Evolutionary conservation across 2,113 vertebrate genomes (phyloP), one percentile per base, ranked within the genome.

Genomic region (Phaethon lepturus): DNA sequence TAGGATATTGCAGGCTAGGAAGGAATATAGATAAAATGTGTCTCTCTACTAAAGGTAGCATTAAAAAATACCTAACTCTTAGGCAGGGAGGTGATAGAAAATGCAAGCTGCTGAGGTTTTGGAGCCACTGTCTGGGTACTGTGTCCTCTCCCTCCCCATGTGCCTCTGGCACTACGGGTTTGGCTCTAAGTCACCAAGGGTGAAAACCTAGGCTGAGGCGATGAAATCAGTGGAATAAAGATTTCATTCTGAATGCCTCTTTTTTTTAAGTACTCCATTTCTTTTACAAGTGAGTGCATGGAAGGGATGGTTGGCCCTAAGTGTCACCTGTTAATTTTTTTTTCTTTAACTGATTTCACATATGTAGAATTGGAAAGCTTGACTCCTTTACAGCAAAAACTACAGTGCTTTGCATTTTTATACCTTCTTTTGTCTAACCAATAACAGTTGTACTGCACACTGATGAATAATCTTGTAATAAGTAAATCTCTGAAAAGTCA

Each of bases 91-190:
- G 5, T 35, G 15, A 11, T 75, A 76, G 59, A 35, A 63, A 79
- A 40, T 40, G 18, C 9, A 84, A 25, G 7, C 24, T 63, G 47
- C 42, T 59, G 29, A 64, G 26, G 31, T 63, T 72, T 91, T 31
- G 50, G 62, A 66, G 38, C 28, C 1, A 0, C 47, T 62, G 4
- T 59, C 35, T 68, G 56, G 17, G 42, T 55, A 11, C 22, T 33
- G 7, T 22, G 22, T 69, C 13, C 17, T 59, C 42, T 76, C n/a
- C 26, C 26, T 64, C 20, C 29, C 6, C 26, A 11, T 0, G 0
- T 26, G 45, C 31, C 33, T 84, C 59, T 93, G 86, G 26, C 25
- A 9, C 47, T 28, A 11, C 6, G 3, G 13, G 0, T 29, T 86
- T 62, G 72, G 42, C 52, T 72, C 14, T 38, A 18, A 42, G 31